Base-by-base conservation (phyloP, 1,140 invertebrate genomes). In the Drosophila seguyi region DNA sequence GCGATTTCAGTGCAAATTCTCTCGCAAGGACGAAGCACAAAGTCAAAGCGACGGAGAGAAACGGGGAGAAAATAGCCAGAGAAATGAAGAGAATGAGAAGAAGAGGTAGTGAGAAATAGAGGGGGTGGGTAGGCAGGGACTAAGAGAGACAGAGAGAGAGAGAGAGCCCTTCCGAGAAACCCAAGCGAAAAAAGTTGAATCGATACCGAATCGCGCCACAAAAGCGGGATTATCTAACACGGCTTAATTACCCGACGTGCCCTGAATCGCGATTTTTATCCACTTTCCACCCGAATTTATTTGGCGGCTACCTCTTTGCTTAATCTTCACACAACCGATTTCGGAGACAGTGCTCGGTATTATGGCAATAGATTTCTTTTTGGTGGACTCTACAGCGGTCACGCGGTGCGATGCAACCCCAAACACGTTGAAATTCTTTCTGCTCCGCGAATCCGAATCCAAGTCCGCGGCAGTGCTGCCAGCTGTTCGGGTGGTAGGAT, bases 1-100 rank as follows among this genome's bases (percentile, higher is more conserved):
- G 73, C 47, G 63, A 76, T 80, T 75, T 73, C 69, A 81, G 85
- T 75, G 74, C 73, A 90, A 78, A 83, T 79, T 66, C 75, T 72
- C 57, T 84, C 69, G 65, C 85, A 88, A 88, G 85, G 85, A 90
- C 85, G 85, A 80, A 84, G 72, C 75, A 77, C 62, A 76, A 79
- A 88, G 79, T 71, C 63, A 88, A 88, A 88, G 60, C 62, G 83
- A 68, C 29, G 57, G 41, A 65, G 45, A 52, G 52, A 57, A 34
- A 52, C 29, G 48, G 55, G 53, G 48, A 65, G 42, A 47, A 44
- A 34, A 20, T 20, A 1, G 13, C 14, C 50, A 39, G 50, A 41
- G 44, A 58, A 36, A 65, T 50, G 18, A 10, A 13, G 42, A 31
- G 31, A 55, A 55, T 11, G 65, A 16, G 65, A 11, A 27, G 25